These are phyloP conservation scores for Drosophila aff. DNA, from an alignment of 1,140 invertebrate species.

Conservation along the genomic window DNA sequence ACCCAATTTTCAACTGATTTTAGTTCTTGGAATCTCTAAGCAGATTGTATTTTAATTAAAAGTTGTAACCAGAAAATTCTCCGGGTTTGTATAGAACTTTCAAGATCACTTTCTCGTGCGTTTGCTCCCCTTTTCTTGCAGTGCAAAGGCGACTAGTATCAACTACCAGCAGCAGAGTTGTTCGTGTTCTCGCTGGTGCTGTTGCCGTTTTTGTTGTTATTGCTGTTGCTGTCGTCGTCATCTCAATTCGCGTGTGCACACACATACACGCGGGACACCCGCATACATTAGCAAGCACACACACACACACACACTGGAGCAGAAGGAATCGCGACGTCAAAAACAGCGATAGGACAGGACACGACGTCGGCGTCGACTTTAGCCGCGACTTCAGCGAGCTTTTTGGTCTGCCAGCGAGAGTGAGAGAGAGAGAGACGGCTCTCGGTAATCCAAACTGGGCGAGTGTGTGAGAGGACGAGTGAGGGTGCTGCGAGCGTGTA, in stretches of 20 bases:
- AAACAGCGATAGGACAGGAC: slow-evolving; percentile 62
- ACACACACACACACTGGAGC: not conserved
- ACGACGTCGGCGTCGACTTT: slow-evolving; percentile 39
- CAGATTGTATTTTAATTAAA: too few species aligned
- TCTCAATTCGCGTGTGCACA: slow-evolving; percentile 71
- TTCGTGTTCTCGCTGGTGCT: slow-evolving; percentile 46
- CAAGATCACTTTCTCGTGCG: not conserved
- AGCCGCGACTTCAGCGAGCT: slow-evolving; percentile 64
- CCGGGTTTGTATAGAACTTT: not conserved
- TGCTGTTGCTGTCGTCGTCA: slow-evolving; percentile 65
- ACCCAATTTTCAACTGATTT: not conserved
- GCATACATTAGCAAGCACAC: slow-evolving; percentile 23
- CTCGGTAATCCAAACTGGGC: slow-evolving; percentile 39
- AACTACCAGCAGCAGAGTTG: slow-evolving; percentile 38
- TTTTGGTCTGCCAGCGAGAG: slow-evolving; percentile 35
- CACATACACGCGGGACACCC: slow-evolving; percentile 27
- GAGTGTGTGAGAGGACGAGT: slow-evolving; percentile 15
- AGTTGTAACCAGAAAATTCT: not conserved
- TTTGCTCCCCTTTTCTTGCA: not conserved
- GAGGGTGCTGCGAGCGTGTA: slow-evolving; percentile 10
- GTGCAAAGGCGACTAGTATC: slow-evolving; percentile 53
- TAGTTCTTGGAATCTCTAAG: not conserved
- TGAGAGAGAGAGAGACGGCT: slow-evolving; percentile 15
- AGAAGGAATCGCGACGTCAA: slow-evolving; percentile 52
- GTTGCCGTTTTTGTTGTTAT: slow-evolving; percentile 24